Evolutionary conservation across 2,113 vertebrate genomes (phyloP).

Genomic region (Andinoacara biseriatus): DNA sequence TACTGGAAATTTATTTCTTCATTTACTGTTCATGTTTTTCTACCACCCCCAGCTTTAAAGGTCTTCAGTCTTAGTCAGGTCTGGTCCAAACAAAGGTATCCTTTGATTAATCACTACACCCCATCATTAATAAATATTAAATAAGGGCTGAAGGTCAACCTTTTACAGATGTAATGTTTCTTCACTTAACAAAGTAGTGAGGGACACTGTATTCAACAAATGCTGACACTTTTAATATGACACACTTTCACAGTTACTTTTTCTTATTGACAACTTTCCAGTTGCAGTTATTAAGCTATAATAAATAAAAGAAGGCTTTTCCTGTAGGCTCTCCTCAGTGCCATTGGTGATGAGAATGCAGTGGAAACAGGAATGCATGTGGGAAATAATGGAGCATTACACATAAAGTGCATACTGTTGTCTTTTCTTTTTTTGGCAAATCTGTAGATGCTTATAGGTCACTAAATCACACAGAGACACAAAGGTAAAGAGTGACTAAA

Average conservation of each 20-base stretch:
- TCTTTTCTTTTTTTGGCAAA: slow-evolving; percentile 23
- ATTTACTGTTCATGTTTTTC: background rate
- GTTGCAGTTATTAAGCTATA: slow-evolving; percentile 68
- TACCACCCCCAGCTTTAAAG: background rate
- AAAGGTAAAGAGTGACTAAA: background rate
- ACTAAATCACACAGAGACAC: background rate
- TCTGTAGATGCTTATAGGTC: background rate
- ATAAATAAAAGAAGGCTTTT: slow-evolving; percentile 63
- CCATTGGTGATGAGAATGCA: slow-evolving; percentile 46
- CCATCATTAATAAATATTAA: slow-evolving; percentile 39
- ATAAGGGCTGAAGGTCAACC: slow-evolving; percentile 59
- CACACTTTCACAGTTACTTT: slow-evolving; percentile 61
- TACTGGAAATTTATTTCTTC: background rate
- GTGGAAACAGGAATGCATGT: slow-evolving; percentile 41
- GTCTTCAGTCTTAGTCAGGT: slow-evolving; percentile 41
- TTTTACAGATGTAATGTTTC: slow-evolving; percentile 57
- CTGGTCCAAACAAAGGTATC: slow-evolving; percentile 48
- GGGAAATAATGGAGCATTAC: slow-evolving; percentile 56
- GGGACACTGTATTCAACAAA: slow-evolving; percentile 60
- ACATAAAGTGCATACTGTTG: slow-evolving; percentile 11
- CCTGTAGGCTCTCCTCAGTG: slow-evolving; percentile 36
- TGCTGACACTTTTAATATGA: slow-evolving; percentile 67
- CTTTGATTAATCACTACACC: slow-evolving; percentile 53
- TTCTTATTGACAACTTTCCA: slow-evolving; percentile 66
- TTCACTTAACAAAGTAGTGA: slow-evolving; percentile 42